Evolutionary conservation across 2,113 vertebrate genomes (phyloP).

Genomic region (Spermophilus dauricus): DNA sequence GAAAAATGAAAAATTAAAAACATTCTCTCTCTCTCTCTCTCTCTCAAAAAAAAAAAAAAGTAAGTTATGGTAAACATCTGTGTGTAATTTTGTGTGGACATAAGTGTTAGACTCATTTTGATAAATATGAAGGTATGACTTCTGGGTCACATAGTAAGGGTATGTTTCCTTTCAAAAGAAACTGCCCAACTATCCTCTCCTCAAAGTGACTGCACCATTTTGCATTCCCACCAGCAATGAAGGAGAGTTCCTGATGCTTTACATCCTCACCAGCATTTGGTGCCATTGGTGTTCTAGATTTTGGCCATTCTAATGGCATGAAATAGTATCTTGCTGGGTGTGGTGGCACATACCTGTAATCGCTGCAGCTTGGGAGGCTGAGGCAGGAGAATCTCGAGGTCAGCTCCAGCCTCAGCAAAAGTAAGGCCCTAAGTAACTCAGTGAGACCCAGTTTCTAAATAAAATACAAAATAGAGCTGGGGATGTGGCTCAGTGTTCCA

Average conservation of each 20-base stretch:
- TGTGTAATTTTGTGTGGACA: neutral
- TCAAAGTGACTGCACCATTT: neutral
- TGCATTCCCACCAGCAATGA: neutral
- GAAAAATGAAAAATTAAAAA: no score
- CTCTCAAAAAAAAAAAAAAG: no score
- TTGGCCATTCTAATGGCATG: neutral
- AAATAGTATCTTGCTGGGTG: neutral
- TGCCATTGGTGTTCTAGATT: neutral
- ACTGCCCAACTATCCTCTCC: neutral
- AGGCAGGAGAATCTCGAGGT: no score
- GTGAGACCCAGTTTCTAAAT: no score
- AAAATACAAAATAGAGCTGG: no score
- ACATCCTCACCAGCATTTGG: neutral
- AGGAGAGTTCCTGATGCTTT: neutral
- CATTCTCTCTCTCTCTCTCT: no score
- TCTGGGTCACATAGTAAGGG: no score
- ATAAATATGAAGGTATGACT: neutral
- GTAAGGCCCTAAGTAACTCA: no score
- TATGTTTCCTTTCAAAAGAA: neutral
- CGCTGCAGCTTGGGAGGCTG: no score
- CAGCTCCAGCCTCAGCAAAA: no score
- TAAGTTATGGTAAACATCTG: neutral
- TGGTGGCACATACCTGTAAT: no score
- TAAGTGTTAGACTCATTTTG: neutral
- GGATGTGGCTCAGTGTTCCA: no score